Conservation (phyloP, 2,888 invertebrate genomes). For the Cheiracanthium punctorium region DNA sequence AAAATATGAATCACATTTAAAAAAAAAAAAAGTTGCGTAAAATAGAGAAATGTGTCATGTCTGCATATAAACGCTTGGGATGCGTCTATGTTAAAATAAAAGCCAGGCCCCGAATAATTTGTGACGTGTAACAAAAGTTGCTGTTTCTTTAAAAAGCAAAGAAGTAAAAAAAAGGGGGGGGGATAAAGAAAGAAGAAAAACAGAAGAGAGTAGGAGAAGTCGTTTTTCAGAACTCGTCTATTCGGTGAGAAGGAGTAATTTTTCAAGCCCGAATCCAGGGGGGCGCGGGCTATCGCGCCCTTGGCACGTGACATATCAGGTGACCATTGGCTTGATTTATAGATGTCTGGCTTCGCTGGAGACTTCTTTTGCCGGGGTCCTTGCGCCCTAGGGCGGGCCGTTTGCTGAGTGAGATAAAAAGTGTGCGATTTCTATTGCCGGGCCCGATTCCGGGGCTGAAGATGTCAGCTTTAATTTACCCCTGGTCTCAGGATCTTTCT, state of each 20-base stretch:
- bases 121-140: too few species aligned
- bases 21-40: too few species aligned
- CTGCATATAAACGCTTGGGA: too few species aligned
- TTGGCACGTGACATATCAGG: conserved; percentile 69
- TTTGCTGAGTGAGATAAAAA: conserved; percentile 36
- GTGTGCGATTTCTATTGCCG: conserved; percentile 23
- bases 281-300: conserved; percentile 47
- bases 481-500: background rate
- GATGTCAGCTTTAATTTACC: conserved; percentile 43
- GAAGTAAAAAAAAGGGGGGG: conserved; percentile 12
- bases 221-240: background rate
- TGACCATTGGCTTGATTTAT: conserved; percentile 69
- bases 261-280: conserved; percentile 30
- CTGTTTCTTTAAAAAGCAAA: background rate
- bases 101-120: too few species aligned
- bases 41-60: too few species aligned
- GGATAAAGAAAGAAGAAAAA: background rate
- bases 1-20: background rate
- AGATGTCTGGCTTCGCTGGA: conserved; percentile 64
- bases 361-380: conserved; percentile 53
- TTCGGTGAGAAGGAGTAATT: conserved; percentile 36
- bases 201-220: too few species aligned
- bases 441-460: conserved; percentile 24
- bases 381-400: conserved; percentile 51
- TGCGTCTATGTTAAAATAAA: too few species aligned